These are phyloP conservation scores for Drosophila imparisetae DNA, from an alignment of 2,888 invertebrate genomes.

Conservation along the genomic window DNA sequence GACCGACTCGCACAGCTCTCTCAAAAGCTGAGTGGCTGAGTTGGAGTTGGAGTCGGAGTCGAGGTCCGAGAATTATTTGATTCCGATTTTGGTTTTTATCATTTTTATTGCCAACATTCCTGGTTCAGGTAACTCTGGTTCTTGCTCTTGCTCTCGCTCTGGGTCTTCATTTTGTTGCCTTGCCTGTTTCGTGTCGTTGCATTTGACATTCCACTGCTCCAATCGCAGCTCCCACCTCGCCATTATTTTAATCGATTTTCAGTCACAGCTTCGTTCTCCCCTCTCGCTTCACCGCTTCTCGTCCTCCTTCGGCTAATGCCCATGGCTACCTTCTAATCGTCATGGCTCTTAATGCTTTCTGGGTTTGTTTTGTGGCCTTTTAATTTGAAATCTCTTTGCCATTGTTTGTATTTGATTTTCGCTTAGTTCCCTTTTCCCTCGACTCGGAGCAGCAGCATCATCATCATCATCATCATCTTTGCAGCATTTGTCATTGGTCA, in stretches of 20 bases:
- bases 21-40: conserved; percentile 14
- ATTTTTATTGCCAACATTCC: conserved; percentile 67
- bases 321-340: conserved; percentile 8
- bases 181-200: conserved; percentile 47
- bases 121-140: conserved; percentile 16
- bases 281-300: not conserved
- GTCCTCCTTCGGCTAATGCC: conserved; percentile 17
- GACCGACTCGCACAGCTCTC: conserved; percentile 10
- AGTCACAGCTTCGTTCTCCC: conserved; percentile 28
- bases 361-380: conserved; percentile 50
- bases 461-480: conserved; percentile 30
- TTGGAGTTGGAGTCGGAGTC: conserved; percentile 6
- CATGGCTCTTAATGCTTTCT: conserved; percentile 50
- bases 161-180: conserved; percentile 17
- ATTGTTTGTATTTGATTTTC: conserved; percentile 54
- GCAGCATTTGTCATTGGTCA: conserved; percentile 78
- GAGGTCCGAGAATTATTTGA: conserved; percentile 59
- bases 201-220: conserved; percentile 73
- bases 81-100: conserved; percentile 60
- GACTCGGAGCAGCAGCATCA: not conserved
- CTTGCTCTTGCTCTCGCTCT: not conserved
- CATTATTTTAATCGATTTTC: conserved; percentile 77
- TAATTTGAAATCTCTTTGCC: conserved; percentile 59
- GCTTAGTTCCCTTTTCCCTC: conserved; percentile 33
- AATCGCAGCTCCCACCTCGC: conserved; percentile 53